A percentile compares a stretch with the other conserved stretches of the same genome.
phyloP scores from a whole-genome alignment of 2,888 invertebrate species.

The Allolobophora icterica region DNA sequence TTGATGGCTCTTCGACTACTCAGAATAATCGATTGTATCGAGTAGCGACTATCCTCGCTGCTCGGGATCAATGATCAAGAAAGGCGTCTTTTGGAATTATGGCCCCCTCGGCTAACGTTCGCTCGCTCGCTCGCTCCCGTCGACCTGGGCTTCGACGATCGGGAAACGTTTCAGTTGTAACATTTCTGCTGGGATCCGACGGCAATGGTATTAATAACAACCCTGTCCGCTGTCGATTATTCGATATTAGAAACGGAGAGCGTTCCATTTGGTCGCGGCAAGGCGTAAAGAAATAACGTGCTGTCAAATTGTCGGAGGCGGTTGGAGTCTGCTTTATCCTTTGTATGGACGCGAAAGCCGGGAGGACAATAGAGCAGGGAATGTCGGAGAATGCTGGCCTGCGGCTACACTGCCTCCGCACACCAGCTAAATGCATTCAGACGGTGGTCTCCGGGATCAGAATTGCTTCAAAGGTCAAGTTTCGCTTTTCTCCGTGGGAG shows the following conservation, averaged over 20 bases:
- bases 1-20: neutral
- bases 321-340: neutral
- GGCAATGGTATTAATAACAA: neutral
- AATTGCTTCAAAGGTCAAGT: neutral
- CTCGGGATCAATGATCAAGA: neutral
- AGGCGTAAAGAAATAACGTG: neutral
- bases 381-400: neutral
- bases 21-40: neutral
- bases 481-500: neutral
- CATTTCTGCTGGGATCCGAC: neutral
- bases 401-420: neutral
- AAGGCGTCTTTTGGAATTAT: neutral
- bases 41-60: neutral
- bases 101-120: neutral
- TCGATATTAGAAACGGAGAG: neutral
- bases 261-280: neutral
- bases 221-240: neutral
- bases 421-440: neutral
- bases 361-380: neutral
- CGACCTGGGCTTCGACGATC: neutral
- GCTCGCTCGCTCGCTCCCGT: neutral
- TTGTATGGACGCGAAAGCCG: neutral
- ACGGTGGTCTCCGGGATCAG: neutral
- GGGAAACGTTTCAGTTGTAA: neutral
- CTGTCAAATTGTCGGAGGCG: neutral